Evolutionary conservation across 1,140 invertebrate species (phyloP).

Genomic region (Fopius arisanus): DNA sequence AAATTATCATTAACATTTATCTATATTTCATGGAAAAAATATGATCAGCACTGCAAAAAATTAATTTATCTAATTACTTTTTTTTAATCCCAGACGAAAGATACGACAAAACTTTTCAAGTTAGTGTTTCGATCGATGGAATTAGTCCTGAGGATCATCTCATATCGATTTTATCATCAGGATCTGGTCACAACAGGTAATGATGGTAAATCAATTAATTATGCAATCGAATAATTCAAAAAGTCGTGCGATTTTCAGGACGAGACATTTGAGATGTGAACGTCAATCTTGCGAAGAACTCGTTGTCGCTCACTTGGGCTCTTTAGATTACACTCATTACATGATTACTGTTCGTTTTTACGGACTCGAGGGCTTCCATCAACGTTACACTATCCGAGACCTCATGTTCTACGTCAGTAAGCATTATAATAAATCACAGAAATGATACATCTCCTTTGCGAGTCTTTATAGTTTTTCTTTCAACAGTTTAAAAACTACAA

Average conservation of each 20-base stretch:
- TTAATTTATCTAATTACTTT: slow-evolving; percentile 21
- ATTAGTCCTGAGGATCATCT: slow-evolving; percentile 76
- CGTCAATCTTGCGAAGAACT: slow-evolving; percentile 86
- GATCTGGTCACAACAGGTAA: slow-evolving; percentile 76
- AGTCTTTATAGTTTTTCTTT: slow-evolving; percentile 37
- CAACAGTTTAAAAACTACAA: slow-evolving; percentile 96
- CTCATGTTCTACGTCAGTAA: slow-evolving; percentile 89
- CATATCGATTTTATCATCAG: slow-evolving; percentile 70
- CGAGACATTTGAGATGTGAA: slow-evolving; percentile 82
- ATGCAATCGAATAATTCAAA: slow-evolving; percentile 15
- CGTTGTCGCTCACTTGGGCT: slow-evolving; percentile 89
- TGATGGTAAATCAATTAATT: not conserved
- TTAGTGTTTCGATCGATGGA: slow-evolving; percentile 84
- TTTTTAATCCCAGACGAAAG: slow-evolving; percentile 74
- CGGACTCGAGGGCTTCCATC: slow-evolving; percentile 84
- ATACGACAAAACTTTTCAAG: slow-evolving; percentile 87
- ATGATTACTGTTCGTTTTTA: slow-evolving; percentile 85
- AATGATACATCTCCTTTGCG: too few relatives aligned
- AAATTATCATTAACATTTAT: too few relatives aligned
- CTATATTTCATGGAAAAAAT: too few relatives aligned
- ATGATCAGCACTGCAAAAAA: too few relatives aligned
- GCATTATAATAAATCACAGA: slow-evolving; percentile 31
- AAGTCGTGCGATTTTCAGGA: slow-evolving; percentile 64
- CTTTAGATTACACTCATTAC: slow-evolving; percentile 87
- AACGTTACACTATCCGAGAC: slow-evolving; percentile 83